These are phyloP conservation scores for Triplophysa tibetana DNA, from an alignment of 2,113 vertebrate genomes.

Conservation along the genomic window DNA sequence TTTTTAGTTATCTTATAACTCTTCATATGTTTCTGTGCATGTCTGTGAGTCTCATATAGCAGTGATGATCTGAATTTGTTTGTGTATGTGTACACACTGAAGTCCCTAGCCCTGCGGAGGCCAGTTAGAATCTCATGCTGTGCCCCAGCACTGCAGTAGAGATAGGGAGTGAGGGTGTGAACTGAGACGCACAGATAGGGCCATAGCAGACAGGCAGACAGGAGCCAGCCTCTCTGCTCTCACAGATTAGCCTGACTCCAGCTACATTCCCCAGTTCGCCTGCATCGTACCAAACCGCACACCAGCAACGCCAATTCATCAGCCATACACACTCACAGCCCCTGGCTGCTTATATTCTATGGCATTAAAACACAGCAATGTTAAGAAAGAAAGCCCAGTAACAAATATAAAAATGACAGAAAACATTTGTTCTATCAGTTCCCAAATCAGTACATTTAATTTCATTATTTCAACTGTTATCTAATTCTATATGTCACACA, in stretches of 20 bases:
- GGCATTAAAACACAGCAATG: constrained; percentile 3
- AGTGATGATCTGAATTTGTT: constrained; percentile 30
- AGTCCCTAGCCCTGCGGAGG: constrained; percentile 25
- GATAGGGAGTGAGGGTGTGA: constrained; percentile 85
- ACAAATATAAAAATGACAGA: neutral
- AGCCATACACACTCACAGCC: constrained; percentile 29
- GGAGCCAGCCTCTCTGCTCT: constrained; percentile 81
- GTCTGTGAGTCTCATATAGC: neutral
- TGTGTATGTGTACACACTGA: constrained; percentile 62
- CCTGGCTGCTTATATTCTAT: neutral
- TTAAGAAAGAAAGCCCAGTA: neutral
- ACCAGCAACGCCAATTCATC: constrained; percentile 4
- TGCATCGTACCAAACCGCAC: constrained; percentile 29
- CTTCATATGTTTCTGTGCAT: neutral
- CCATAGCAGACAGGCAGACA: constrained; percentile 84
- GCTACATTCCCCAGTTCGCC: constrained; percentile 82
- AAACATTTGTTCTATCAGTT: neutral
- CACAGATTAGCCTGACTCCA: constrained; percentile 86
- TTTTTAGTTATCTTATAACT: too few species aligned
- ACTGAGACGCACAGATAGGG: constrained; percentile 87
- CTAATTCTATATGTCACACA: neutral
- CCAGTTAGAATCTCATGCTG: constrained; percentile 48
- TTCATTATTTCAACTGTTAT: constrained; percentile 3
- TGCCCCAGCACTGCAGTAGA: constrained; percentile 64
- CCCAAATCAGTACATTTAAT: constrained; percentile 1